These are phyloP conservation scores for Pelobates fuscus DNA, from an alignment of 2,113 vertebrate genomes.

Conservation along the genomic window DNA sequence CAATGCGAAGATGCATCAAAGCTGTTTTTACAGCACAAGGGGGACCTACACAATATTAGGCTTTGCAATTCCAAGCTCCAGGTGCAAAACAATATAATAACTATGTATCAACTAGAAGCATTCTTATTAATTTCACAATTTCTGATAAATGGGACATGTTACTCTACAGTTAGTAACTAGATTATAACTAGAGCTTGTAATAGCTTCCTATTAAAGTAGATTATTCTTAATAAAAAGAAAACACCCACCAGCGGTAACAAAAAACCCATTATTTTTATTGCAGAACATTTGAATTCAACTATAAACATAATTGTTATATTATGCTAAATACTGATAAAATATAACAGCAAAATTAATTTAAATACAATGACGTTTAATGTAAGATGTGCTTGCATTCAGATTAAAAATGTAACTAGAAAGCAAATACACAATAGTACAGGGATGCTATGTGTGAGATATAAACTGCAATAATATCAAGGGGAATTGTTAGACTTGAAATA, in stretches of 20 bases:
- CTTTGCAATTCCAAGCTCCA: no score
- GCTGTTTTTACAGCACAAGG: no score
- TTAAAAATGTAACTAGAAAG: background rate
- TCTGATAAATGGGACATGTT: background rate
- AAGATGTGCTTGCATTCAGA: background rate
- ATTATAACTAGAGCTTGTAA: conserved; percentile 3
- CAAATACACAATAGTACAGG: background rate
- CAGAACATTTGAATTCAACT: conserved; percentile 1
- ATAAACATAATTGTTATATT: conserved; percentile 5
- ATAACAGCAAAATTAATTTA: background rate
- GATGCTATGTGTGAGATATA: no score
- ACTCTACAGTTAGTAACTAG: background rate
- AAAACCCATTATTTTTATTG: conserved; percentile 12
- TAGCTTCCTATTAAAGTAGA: conserved; percentile 8
- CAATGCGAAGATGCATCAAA: no score
- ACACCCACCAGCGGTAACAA: conserved; percentile 3
- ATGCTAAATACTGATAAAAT: background rate
- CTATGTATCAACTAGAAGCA: background rate
- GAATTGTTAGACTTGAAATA: no score
- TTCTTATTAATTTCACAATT: background rate
- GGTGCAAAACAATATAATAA: background rate
- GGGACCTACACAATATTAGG: no score
- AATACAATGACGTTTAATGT: background rate
- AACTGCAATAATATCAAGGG: no score
- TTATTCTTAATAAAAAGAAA: conserved; percentile 9